Conservation (phyloP, 2,888 invertebrate genomes). For the Hecatera dysodea region DNA sequence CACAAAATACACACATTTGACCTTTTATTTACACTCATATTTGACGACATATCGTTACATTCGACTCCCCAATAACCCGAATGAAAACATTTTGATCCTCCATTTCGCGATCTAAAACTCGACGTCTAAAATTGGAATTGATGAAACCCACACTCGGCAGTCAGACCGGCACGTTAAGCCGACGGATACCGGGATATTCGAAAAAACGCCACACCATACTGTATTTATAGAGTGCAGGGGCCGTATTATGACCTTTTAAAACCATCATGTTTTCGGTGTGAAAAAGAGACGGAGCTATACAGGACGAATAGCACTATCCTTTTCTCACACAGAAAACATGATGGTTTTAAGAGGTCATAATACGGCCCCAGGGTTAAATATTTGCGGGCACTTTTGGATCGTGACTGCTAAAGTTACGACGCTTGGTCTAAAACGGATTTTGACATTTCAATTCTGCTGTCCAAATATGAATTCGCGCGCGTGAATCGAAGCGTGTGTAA, state of each 20-base stretch:
- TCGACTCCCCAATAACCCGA: conserved; percentile 12
- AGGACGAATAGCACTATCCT: no score
- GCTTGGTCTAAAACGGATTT: conserved; percentile 8
- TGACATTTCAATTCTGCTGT: conserved; percentile 23
- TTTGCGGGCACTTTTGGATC: conserved; percentile 19
- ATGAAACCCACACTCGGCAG: conserved; percentile 37
- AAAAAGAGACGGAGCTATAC: no score
- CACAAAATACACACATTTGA: not conserved
- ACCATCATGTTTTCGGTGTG: no score
- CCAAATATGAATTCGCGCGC: conserved; percentile 2
- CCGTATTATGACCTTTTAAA: no score
- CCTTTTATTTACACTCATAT: conserved; percentile 20
- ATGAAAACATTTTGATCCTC: conserved; percentile 47
- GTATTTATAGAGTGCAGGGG: conserved; percentile 46
- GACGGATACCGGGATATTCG: conserved; percentile 15
- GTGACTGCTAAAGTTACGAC: conserved; percentile 2
- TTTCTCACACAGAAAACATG: no score
- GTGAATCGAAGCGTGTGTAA: conserved; percentile 11
- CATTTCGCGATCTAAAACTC: conserved; percentile 28
- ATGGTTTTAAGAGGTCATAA: no score
- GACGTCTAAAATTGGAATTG: conserved; percentile 52
- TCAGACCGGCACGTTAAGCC: conserved; percentile 29
- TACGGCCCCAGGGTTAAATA: no score
- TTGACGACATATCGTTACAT: conserved; percentile 17
- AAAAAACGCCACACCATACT: conserved; percentile 38